phyloP scores from a whole-genome alignment of 2,888 invertebrate species.

The Oeneis ivallda region DNA sequence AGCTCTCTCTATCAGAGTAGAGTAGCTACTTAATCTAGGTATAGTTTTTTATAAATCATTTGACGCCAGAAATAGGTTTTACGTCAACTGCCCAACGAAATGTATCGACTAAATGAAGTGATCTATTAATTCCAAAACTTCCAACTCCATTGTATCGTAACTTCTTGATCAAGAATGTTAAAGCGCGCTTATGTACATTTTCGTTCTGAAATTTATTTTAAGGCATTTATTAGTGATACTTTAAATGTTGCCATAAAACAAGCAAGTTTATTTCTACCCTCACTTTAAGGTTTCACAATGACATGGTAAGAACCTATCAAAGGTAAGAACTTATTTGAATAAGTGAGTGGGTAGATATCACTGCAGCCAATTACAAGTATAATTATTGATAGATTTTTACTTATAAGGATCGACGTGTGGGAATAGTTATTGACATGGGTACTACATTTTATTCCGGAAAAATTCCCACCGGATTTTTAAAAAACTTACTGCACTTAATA shows the following conservation, averaged over 20 bases:
- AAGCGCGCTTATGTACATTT: constrained; percentile 20
- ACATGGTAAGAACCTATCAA: not conserved
- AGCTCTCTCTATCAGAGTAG: not conserved
- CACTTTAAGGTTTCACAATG: constrained; percentile 15
- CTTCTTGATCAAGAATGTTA: constrained; percentile 30
- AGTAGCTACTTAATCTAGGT: too few species aligned
- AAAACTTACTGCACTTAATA: too few species aligned
- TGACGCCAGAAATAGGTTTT: not conserved
- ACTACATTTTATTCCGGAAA: too few species aligned
- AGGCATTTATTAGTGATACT: constrained; percentile 39
- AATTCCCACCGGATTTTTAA: too few species aligned
- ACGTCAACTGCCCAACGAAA: not conserved
- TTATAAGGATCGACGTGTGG: too few species aligned
- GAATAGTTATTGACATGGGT: too few species aligned
- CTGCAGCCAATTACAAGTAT: too few species aligned
- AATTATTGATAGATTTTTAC: too few species aligned
- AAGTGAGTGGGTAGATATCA: not conserved
- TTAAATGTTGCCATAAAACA: constrained; percentile 36
- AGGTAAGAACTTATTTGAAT: not conserved
- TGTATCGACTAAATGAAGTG: constrained; percentile 14
- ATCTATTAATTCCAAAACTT: constrained; percentile 11
- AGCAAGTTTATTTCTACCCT: constrained; percentile 35
- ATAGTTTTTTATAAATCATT: not conserved
- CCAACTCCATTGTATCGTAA: constrained; percentile 22
- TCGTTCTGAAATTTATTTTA: constrained; percentile 37